Evolutionary conservation across 92 coral and sea anemone genomes (phyloP).

Genomic region (Chrysogorgia sp.): DNA sequence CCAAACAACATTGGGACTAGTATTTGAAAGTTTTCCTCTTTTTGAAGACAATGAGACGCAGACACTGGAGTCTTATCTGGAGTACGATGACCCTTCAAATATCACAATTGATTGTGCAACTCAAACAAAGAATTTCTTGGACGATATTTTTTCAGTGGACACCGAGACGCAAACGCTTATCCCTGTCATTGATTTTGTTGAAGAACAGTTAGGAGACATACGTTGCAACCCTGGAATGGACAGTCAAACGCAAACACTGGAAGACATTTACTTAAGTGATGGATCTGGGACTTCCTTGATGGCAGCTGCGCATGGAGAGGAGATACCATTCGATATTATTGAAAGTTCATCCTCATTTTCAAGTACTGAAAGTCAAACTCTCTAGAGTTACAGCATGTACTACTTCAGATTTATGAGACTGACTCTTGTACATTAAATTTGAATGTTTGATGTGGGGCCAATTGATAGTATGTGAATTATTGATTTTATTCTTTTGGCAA

Average conservation of each 20-base stretch:
- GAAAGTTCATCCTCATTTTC: conserved; percentile 13
- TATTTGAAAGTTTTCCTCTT: conserved; percentile 47
- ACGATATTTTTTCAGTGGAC: conserved; percentile 72
- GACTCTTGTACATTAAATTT: background rate
- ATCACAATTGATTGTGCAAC: conserved; percentile 78
- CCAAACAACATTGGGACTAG: conserved; percentile 31
- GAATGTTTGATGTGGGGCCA: no score
- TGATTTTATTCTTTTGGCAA: no score
- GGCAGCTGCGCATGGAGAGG: background rate
- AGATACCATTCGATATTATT: background rate
- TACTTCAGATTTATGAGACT: background rate
- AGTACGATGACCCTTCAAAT: conserved; percentile 59
- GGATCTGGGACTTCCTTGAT: background rate
- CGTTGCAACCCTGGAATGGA: conserved; percentile 48
- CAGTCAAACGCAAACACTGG: conserved; percentile 73
- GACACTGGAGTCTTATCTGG: conserved; percentile 81
- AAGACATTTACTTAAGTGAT: background rate
- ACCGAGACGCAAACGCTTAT: conserved; percentile 86
- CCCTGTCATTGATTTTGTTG: conserved; percentile 18
- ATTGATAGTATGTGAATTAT: no score
- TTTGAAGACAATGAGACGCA: conserved; percentile 96
- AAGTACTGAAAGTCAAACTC: conserved; percentile 31
- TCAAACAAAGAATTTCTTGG: conserved; percentile 70
- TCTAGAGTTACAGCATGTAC: background rate
- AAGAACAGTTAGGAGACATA: conserved; percentile 2